phyloP scores from a whole-genome alignment of 2,797 vertebrate species.

The Australoheros facetus region DNA sequence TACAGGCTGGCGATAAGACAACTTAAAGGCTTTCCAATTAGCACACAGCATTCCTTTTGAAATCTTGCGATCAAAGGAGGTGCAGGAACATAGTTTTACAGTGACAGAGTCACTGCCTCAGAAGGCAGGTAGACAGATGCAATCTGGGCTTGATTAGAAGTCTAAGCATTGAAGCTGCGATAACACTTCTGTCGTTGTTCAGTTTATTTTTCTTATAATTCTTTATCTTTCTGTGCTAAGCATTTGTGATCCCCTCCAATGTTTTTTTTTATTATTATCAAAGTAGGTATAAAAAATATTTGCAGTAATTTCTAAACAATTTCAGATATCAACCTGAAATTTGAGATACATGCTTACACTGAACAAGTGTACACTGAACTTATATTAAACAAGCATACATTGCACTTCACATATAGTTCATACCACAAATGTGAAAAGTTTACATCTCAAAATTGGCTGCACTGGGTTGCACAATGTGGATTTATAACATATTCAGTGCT shows the following conservation, averaged over 20 bases:
- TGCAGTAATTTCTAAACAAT: too few species aligned
- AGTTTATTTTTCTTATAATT: neutral
- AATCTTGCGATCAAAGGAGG: slow-evolving; percentile 34
- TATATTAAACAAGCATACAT: rapidly evolving
- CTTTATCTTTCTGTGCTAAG: neutral
- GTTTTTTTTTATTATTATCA: neutral
- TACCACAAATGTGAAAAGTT: neutral
- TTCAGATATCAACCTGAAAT: too few species aligned
- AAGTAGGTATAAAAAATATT: neutral
- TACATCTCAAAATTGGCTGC: neutral
- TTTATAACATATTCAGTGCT: neutral
- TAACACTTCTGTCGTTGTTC: neutral
- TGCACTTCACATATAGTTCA: neutral
- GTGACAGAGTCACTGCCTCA: slow-evolving; percentile 43
- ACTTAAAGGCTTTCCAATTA: slow-evolving; percentile 67
- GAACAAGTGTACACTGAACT: neutral
- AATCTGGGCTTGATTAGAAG: slow-evolving; percentile 68
- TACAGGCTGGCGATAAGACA: slow-evolving; percentile 33
- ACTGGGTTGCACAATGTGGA: neutral
- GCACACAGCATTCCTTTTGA: slow-evolving; percentile 34
- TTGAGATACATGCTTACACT: too few species aligned
- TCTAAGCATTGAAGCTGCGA: neutral
- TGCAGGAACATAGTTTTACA: slow-evolving; percentile 54
- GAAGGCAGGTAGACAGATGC: slow-evolving; percentile 58
- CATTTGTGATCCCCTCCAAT: neutral